Conservation (phyloP, 1,140 invertebrate species). For the Drosophila chauvacae region DNA sequence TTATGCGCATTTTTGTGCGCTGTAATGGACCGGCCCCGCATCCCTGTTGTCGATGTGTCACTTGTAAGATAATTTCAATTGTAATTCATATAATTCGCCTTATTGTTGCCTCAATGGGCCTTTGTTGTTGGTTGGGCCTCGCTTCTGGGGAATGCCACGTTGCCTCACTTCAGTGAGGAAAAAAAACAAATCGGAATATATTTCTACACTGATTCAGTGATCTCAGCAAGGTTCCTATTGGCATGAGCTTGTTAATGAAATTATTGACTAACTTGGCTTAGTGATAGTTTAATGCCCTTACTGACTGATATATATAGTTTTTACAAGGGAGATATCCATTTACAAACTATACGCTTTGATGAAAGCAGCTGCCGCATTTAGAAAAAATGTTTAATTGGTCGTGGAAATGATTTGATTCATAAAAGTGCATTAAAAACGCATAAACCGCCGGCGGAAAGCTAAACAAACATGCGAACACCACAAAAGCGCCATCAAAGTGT, state of each 20-base stretch:
- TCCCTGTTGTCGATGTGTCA: constrained; percentile 28
- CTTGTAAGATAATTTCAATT: constrained; percentile 68
- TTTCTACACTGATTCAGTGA: neutral
- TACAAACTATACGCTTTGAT: neutral
- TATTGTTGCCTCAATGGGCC: constrained; percentile 51
- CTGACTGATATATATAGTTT: neutral
- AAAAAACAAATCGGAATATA: neutral
- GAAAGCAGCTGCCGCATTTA: constrained; percentile 34
- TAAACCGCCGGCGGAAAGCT: constrained; percentile 36
- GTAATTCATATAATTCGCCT: constrained; percentile 71
- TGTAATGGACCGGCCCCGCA: constrained; percentile 31
- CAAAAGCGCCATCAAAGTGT: constrained; percentile 55
- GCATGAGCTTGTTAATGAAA: constrained; percentile 10
- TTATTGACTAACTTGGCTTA: neutral
- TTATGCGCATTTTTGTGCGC: constrained; percentile 66
- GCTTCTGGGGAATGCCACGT: constrained; percentile 16
- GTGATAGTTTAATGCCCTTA: neutral
- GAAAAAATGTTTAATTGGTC: constrained; percentile 49
- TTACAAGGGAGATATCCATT: constrained; percentile 4
- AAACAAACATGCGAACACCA: constrained; percentile 34
- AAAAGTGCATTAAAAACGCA: constrained; percentile 51
- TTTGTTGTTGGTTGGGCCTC: constrained; percentile 32
- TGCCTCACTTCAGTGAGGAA: constrained; percentile 26
- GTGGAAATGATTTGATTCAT: constrained; percentile 36
- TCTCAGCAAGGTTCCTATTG: neutral